Base-by-base conservation (phyloP, 2,113 vertebrate species). In the Myocastor coypus region DNA sequence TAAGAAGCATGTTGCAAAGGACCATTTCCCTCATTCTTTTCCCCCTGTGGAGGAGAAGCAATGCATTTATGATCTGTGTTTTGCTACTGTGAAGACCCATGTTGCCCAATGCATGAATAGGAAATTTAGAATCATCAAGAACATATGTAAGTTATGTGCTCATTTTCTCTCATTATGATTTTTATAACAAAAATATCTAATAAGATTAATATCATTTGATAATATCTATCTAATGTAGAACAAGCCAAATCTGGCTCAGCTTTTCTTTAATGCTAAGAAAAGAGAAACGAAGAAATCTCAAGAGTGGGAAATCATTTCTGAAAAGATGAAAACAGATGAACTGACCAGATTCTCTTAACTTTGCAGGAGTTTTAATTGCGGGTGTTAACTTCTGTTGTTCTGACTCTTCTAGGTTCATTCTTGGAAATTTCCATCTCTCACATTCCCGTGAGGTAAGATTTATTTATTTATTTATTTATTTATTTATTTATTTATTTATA, bases 251-350 rank as follows among this genome's bases (percentile, higher is more conserved):
- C 12, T 11, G 14, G 78, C n/a, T 61, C 7, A 87, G 17, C 68
- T 91, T 92, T 83, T 96, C 30, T 91, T 77, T 40, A 89, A 61
- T 59, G 26, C 28, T 92, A 81, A 86, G 61, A 30, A 75, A 96
- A 88, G 14, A 46, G 16, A 71, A 50, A 50, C 75, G 17, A 50
- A 78, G 75, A 50, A 78, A 50, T 78, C 46, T 50, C 14, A 50
- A 30, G 22, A 17, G 8, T 82, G 57, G 87, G 26, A 96, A 92
- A 84, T 19, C 19, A 73, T 71, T 14, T 77, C 52, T 83, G 32
- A 90, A 78, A 2, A 75, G 14, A 40, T 85, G 63, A 90, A 69
- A 92, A 14, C 1, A 30, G n/a, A 50, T 83, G 8, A 50, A n/a
- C 0, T 68, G 8, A 26, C 37, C 66, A 59, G 20, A 24, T 8